These are phyloP conservation scores for Hirtodrosophila trivittata DNA, from an alignment of 2,888 invertebrate genomes.

Conservation along the genomic window DNA sequence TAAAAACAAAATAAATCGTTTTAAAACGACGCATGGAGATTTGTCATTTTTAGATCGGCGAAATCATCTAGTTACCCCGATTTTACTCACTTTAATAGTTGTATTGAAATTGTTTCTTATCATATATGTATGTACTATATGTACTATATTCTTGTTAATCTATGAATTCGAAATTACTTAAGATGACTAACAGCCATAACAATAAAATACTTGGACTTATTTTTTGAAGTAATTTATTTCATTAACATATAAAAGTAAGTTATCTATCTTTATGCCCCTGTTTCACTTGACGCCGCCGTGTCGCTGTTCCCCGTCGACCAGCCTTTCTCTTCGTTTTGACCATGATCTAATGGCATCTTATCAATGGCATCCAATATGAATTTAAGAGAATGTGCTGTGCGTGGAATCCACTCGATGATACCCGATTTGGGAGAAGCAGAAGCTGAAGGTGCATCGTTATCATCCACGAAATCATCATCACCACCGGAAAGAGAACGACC, in stretches of 20 bases:
- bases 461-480: slow-evolving; percentile 82
- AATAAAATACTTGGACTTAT: no score
- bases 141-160: no score
- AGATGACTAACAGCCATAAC: no score
- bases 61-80: no score
- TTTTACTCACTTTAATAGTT: no score
- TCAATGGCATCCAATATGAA: slow-evolving; percentile 84
- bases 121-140: no score
- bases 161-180: no score
- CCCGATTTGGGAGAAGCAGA: slow-evolving; percentile 44
- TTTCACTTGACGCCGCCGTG: slow-evolving; percentile 10
- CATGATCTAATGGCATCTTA: slow-evolving; percentile 78
- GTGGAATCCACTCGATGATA: slow-evolving; percentile 76
- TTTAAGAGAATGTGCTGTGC: slow-evolving; percentile 80
- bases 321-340: slow-evolving; percentile 42
- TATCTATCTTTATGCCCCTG: slow-evolving; percentile 40
- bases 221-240: slow-evolving; percentile 48
- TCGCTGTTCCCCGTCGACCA: slow-evolving; percentile 48
- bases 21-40: no score
- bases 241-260: slow-evolving; percentile 23
- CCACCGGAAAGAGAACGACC: slow-evolving; percentile 86
- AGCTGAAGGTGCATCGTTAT: slow-evolving; percentile 40
- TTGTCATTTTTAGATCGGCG: no score
- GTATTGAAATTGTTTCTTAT: no score
- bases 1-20: no score